phyloP scores from a whole-genome alignment of 2,888 invertebrate species.

The Cosmorhoe ocellata region DNA sequence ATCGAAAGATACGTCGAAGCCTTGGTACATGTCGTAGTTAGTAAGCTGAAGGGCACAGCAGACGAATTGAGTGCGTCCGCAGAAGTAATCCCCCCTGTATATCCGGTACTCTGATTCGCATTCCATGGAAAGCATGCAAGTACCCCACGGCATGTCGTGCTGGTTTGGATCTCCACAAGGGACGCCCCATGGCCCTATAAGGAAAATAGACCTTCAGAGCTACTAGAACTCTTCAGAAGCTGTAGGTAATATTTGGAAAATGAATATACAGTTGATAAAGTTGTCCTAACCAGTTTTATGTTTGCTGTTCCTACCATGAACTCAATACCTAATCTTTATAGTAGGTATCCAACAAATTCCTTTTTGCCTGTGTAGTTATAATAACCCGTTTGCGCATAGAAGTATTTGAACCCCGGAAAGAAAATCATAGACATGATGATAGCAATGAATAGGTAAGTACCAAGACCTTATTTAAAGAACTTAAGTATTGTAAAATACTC shows the following conservation, averaged over 20 bases:
- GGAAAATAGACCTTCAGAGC: not conserved
- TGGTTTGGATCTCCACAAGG: conserved; percentile 71
- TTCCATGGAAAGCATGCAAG: conserved; percentile 61
- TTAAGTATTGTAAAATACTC: conserved; percentile 31
- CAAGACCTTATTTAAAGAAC: no score
- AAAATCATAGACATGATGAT: no score
- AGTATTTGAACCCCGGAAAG: no score
- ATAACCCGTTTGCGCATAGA: no score
- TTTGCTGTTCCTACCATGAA: no score
- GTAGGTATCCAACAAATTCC: no score
- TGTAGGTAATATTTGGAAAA: no score
- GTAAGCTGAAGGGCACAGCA: conserved; percentile 63
- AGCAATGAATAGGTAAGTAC: no score
- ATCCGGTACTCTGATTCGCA: conserved; percentile 68
- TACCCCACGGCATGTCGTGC: conserved; percentile 71
- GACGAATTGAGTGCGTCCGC: conserved; percentile 62
- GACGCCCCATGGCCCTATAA: conserved; percentile 70
- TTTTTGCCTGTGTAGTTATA: no score
- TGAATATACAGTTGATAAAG: no score
- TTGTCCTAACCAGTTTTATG: no score
- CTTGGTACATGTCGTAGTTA: conserved; percentile 66
- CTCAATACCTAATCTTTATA: no score
- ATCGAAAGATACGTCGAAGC: conserved; percentile 64
- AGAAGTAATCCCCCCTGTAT: conserved; percentile 65
- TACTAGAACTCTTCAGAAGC: not conserved